These are phyloP conservation scores for Ochlodes sylvanus DNA, from an alignment of 2,888 invertebrate genomes.

Conservation along the genomic window DNA sequence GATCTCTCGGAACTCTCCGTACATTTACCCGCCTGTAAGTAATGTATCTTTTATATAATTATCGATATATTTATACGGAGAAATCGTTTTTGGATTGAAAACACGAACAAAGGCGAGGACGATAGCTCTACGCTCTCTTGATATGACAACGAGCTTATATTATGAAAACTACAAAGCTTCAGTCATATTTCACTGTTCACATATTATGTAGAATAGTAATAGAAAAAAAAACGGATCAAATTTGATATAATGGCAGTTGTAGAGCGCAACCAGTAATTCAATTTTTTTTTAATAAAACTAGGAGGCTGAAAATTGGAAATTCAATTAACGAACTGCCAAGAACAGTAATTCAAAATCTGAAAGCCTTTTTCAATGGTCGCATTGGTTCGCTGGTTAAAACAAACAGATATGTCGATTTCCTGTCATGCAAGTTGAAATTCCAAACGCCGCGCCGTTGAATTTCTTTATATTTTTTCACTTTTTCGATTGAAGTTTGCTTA, in stretches of 20 bases:
- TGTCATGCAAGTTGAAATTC: background rate
- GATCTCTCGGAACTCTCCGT: constrained; percentile 69
- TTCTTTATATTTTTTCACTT: background rate
- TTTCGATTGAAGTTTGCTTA: background rate
- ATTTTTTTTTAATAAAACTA: too few species aligned
- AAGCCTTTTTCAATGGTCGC: background rate
- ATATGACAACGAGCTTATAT: too few species aligned
- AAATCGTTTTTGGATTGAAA: too few species aligned
- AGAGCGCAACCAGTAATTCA: too few species aligned
- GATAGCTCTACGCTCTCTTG: too few species aligned
- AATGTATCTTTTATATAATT: background rate
- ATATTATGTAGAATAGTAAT: too few species aligned
- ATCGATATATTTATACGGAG: background rate
- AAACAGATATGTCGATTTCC: background rate
- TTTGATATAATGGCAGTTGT: too few species aligned
- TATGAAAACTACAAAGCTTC: too few species aligned
- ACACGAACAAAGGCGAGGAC: too few species aligned
- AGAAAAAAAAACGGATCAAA: too few species aligned
- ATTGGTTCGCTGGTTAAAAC: background rate
- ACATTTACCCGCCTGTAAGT: constrained; percentile 76
- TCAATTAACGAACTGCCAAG: constrained; percentile 1
- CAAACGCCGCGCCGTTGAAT: background rate
- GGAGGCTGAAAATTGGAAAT: background rate
- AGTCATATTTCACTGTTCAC: too few species aligned
- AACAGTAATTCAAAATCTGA: constrained; percentile 2